Percentiles rank a stretch among this genome's conserved stretches.
Evolutionary conservation across 2,888 invertebrate species (phyloP).

Genomic region (Ypsolopha scabrella): DNA sequence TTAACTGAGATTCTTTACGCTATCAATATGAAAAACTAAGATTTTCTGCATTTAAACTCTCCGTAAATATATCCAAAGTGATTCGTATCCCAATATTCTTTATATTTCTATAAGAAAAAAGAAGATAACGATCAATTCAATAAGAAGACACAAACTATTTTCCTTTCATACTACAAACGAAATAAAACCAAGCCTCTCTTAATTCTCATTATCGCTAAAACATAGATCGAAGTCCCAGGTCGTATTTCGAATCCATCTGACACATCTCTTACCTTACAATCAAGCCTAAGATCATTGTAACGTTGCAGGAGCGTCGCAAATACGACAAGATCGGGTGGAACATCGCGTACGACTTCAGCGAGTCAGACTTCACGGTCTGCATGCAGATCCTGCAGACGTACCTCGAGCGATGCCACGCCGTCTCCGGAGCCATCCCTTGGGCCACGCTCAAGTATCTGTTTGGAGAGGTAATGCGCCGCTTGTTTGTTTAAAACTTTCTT

Average conservation of each 20-base stretch:
- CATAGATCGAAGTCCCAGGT: background rate
- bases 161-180: background rate
- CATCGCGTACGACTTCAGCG: constrained; percentile 92
- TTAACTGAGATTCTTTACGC: too few relatives aligned
- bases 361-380: constrained; percentile 92
- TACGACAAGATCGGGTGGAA: constrained; percentile 97
- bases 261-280: background rate
- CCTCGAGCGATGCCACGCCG: constrained; percentile 75
- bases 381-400: constrained; percentile 88
- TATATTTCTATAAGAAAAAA: too few relatives aligned
- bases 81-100: too few relatives aligned
- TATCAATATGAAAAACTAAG: too few relatives aligned
- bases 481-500: background rate
- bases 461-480: constrained; percentile 75
- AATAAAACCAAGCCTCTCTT: background rate
- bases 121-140: background rate
- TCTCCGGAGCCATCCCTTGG: constrained; percentile 83
- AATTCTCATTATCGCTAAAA: background rate
- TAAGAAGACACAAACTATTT: background rate
- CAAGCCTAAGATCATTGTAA: background rate
- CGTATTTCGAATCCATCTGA: background rate
- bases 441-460: constrained; percentile 91
- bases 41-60: too few relatives aligned
- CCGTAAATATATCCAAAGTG: too few relatives aligned
- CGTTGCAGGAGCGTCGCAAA: constrained; percentile 84